Evolutionary conservation across 1,140 invertebrate species (phyloP).

Genomic region (Drosophila athabasca): DNA sequence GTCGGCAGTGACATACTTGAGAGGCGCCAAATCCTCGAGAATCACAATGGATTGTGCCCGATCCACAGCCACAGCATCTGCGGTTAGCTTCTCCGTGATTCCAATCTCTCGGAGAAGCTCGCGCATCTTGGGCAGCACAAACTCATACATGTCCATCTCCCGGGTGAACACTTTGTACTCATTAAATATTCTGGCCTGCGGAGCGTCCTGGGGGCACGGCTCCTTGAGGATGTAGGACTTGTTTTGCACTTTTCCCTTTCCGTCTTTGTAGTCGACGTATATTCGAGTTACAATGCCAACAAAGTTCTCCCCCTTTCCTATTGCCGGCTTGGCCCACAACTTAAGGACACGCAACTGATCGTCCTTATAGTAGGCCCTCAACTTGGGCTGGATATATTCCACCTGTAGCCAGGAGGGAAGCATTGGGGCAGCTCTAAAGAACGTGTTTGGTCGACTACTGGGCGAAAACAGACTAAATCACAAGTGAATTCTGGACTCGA

Average conservation of each 20-base stretch:
- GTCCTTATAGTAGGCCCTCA: constrained; percentile 50
- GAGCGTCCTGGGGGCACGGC: constrained; percentile 27
- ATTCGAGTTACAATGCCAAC: constrained; percentile 66
- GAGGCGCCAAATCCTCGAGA: constrained; percentile 84
- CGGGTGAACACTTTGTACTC: constrained; percentile 53
- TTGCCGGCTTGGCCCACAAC: constrained; percentile 45
- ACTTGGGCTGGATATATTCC: constrained; percentile 56
- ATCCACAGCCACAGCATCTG: constrained; percentile 62
- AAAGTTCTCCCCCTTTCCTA: constrained; percentile 68
- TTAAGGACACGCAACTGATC: constrained; percentile 45
- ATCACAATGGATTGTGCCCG: constrained; percentile 39
- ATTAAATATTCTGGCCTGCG: constrained; percentile 40
- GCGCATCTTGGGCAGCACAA: constrained; percentile 58
- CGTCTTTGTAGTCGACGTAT: constrained; percentile 43
- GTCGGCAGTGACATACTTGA: constrained; percentile 85
- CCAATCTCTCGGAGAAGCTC: constrained; percentile 43
- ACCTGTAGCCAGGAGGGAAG: constrained; percentile 59
- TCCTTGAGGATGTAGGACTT: constrained; percentile 57
- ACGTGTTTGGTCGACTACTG: too few species aligned
- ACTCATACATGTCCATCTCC: constrained; percentile 72
- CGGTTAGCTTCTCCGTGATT: constrained; percentile 57
- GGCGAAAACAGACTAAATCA: too few species aligned
- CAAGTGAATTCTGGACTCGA: too few species aligned
- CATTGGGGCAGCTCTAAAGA: constrained; percentile 6
- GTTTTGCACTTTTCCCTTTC: constrained; percentile 6